Base-by-base conservation (phyloP, 2,113 vertebrate species). In the Cottus gobio region DNA sequence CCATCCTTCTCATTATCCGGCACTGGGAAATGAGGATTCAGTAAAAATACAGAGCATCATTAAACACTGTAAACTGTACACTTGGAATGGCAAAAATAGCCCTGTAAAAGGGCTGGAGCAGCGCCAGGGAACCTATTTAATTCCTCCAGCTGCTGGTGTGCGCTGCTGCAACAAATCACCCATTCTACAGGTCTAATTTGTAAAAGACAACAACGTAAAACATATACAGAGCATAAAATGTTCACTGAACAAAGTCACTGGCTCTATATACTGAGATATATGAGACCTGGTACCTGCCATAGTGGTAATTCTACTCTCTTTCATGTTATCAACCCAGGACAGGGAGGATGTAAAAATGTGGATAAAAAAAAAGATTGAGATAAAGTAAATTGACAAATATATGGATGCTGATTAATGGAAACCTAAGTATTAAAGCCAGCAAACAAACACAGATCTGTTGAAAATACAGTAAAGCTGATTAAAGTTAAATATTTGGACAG, bases 31-130 rank as follows among this genome's bases (percentile, higher is more conserved):
- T 79, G 82, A 89, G 80, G 89, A 88, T 91, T 87, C 85, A 84
- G 91, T 93, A 92, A 94, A 94, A 93, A 90, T 74, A 84, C 77
- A 87, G 79, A 89, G 90, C 85, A 86, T 93, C 91, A 92, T 93
- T 94, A 94, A 93, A 93, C 85, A 90, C 83, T 87, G 89, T 92
- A 93, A 94, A 93, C 86, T 76, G 62, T 89, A 89, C 82, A 85
- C 74, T 88, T 63, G 46, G 85, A 92, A 91, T 84, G 86, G 88
- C 84, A 92, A 92, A 90, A 87, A 8, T 72, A 83, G 72, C 44
- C 74, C 82, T 8, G 82, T 92, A 93, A 93, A 91, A 83, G 39
- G 65, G 50, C 80, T 94, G 92, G 92, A 88, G 46, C 71, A 72
- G 54, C 31, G 90, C 92, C 93, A 94, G 76, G 56, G 70, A 91